Conservation (phyloP, 2,888 invertebrate species). For the Dastarcus helophoroides region DNA sequence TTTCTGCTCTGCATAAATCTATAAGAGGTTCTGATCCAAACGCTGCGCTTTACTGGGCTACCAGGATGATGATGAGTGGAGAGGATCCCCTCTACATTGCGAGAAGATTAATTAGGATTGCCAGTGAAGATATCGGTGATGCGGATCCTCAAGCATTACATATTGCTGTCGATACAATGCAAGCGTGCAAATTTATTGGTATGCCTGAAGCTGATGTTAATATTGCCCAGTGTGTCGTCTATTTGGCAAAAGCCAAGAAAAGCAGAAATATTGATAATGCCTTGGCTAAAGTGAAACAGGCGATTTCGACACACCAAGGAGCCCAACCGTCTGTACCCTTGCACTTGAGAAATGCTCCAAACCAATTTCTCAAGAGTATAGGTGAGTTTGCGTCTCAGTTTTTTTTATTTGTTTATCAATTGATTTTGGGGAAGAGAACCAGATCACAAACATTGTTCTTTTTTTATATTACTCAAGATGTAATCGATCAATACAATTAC, state of each 20-base stretch:
- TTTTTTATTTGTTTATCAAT: no score
- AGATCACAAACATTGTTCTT: no score
- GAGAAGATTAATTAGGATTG: constrained; percentile 58
- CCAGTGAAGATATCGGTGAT: constrained; percentile 71
- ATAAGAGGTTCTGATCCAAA: constrained; percentile 70
- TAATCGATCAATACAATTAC: no score
- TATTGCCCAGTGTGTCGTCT: constrained; percentile 64
- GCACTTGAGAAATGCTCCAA: constrained; percentile 70
- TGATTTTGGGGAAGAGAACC: no score
- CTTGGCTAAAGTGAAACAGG: constrained; percentile 43
- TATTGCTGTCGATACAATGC: constrained; percentile 62
- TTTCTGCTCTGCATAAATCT: constrained; percentile 75
- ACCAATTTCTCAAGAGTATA: constrained; percentile 62
- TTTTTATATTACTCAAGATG: no score
- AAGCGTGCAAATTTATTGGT: constrained; percentile 68
- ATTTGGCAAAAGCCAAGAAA: constrained; percentile 67
- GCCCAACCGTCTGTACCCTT: constrained; percentile 64
- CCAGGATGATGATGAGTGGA: constrained; percentile 66
- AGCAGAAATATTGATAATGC: constrained; percentile 49
- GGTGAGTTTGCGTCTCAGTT: no score
- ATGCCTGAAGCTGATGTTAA: constrained; percentile 73
- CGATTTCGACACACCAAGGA: constrained; percentile 51
- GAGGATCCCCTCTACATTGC: constrained; percentile 73
- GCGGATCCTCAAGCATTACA: constrained; percentile 53
- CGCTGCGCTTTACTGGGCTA: constrained; percentile 73